Base-by-base conservation (phyloP, 2,888 invertebrate genomes). In the Latrodectus elegans region DNA sequence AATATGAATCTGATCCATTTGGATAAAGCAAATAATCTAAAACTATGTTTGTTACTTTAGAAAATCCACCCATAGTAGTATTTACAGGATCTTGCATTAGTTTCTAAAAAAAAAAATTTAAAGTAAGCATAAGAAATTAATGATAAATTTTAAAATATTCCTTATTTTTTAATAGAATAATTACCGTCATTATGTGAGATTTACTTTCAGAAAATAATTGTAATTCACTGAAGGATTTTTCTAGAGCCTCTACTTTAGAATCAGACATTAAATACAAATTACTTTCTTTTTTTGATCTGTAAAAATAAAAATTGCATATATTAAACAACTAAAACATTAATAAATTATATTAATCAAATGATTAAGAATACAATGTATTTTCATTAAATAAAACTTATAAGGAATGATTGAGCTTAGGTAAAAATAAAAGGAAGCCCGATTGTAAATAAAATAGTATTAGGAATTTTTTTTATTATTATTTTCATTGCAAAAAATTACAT, bases 181-280 rank as follows among this genome's bases (percentile, higher is more conserved):
- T 91, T 91, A 93, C 93, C 86, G 92, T 91, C 60, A 93, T 91
- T 64, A 93, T 91, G 89, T 93, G 92, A 38, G 92, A 89, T 94
- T 94, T 84, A 94, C 92, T 91, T 90, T 96, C 95, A 22, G 94
- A 94, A 91, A 96, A 96, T 88, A 98, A 94, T 91, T 97, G 95
- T 89, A 98, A 92, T 90, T 97, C 97, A 6, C 96, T 96, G 91
- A 98, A 97, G 0, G 97, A 97, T 91, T 95, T 95, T 90, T 95
- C 95, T 89, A 97, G 92, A 51, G 95, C 96, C 90, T 94, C 94
- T 12, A 94, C 94, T 81, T 93, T 92, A 78, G 92, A 92, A 90
- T 93, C 93, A 1, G 95, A 93, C 2, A 97, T 95, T 17, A 96
- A 92, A 91, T 94, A 96, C 70, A 95, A 92, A 90, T 95, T 94